phyloP scores from a whole-genome alignment of 2,113 vertebrate genomes.

The Balaeniceps rex region DNA sequence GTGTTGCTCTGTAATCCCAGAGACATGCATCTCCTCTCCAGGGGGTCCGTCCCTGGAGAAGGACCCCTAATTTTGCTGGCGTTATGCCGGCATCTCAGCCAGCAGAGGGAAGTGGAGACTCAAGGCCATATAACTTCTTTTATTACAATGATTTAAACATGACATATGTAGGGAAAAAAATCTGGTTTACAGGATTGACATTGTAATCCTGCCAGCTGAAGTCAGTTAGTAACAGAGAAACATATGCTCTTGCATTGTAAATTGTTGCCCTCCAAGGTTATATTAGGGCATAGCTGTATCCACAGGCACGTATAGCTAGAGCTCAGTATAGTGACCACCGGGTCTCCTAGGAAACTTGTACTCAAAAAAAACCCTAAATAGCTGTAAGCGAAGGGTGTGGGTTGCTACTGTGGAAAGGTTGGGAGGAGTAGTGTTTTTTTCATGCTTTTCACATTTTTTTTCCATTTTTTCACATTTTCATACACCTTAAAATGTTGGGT shows the following conservation, averaged over 20 bases:
- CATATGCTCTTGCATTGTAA: neutral
- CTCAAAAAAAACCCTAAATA: neutral
- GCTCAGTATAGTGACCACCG: neutral
- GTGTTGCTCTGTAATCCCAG: neutral
- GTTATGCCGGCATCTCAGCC: accelerated
- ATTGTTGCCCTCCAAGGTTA: neutral
- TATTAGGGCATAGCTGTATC: neutral
- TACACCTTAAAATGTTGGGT: neutral
- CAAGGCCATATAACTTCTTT: neutral
- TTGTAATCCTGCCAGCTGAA: neutral
- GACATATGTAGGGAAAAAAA: neutral
- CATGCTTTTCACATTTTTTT: neutral
- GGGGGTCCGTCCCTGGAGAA: neutral
- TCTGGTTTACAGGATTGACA: neutral
- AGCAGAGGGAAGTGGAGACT: neutral
- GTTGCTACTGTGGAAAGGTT: neutral
- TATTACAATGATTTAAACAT: neutral
- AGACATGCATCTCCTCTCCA: accelerated
- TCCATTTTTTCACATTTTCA: neutral
- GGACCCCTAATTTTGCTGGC: accelerated
- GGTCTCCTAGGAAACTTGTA: neutral
- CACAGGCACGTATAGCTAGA: neutral
- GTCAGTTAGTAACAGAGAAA: neutral
- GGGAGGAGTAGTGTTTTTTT: neutral
- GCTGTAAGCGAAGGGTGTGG: neutral